Evolutionary conservation across 2,797 vertebrate species (phyloP).

Genomic region (Gymnothorax javanicus): DNA sequence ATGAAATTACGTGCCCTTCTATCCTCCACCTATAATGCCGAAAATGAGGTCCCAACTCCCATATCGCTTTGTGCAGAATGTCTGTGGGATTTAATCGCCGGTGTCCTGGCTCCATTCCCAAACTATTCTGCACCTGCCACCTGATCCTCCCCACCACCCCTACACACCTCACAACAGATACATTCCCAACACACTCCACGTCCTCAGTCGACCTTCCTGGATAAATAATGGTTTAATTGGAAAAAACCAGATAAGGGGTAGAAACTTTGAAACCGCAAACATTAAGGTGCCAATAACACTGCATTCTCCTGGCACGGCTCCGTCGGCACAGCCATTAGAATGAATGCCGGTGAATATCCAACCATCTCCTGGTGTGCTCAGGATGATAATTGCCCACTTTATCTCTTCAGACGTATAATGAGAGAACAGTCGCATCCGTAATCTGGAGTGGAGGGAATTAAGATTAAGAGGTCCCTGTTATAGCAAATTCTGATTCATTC

Average conservation of each 20-base stretch:
- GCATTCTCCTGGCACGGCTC: slow-evolving; percentile 53
- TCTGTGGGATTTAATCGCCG: not conserved
- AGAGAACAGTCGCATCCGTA: slow-evolving; percentile 60
- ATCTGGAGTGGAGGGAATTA: slow-evolving; percentile 70
- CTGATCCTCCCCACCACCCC: not conserved
- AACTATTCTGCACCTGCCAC: not conserved
- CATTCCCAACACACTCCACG: not conserved
- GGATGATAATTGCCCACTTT: slow-evolving; percentile 78
- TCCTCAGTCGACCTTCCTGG: not conserved
- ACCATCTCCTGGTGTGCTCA: slow-evolving; percentile 69
- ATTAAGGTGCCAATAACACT: slow-evolving; percentile 21
- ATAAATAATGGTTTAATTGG: not conserved
- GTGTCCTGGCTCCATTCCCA: not conserved
- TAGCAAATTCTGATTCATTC: slow-evolving; percentile 27
- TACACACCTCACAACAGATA: not conserved
- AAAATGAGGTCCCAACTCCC: not conserved
- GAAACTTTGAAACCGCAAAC: not conserved
- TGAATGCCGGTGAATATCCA: slow-evolving; percentile 78
- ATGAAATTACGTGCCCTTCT: not conserved
- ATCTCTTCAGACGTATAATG: slow-evolving; percentile 76
- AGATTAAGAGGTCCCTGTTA: slow-evolving; percentile 67
- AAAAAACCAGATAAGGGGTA: not conserved
- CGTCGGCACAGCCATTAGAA: slow-evolving; percentile 79
- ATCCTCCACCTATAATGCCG: not conserved
- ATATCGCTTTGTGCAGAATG: not conserved